Conservation (phyloP, 2,797 vertebrate genomes). For the Heteromormyrus szaboi region DNA sequence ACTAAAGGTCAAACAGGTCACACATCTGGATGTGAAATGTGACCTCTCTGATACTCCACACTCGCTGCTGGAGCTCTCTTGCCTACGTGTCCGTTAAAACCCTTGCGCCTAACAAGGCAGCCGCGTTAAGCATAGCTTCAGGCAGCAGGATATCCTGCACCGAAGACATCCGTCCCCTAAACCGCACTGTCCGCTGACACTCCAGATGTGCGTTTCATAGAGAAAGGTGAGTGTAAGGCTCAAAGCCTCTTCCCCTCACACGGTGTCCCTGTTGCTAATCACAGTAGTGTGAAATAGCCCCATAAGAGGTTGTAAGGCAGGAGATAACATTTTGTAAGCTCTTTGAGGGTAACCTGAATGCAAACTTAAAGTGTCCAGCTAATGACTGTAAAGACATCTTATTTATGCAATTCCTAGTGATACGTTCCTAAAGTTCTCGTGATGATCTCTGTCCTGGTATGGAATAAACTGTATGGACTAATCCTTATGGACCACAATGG, state of each 20-base stretch:
- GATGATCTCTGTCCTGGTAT: neutral
- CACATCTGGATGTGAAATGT: slow-evolving; percentile 74
- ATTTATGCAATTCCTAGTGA: neutral
- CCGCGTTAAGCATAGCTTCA: slow-evolving; percentile 30
- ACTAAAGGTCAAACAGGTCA: slow-evolving; percentile 56
- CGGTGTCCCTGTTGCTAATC: neutral
- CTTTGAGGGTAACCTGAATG: neutral
- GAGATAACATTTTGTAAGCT: neutral
- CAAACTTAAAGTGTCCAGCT: neutral
- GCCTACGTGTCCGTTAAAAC: slow-evolving; percentile 65
- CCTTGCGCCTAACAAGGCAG: slow-evolving; percentile 61
- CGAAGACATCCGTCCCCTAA: neutral
- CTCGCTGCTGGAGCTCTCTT: slow-evolving; percentile 52
- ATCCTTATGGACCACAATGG: neutral
- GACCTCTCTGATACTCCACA: slow-evolving; percentile 66
- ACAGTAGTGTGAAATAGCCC: neutral
- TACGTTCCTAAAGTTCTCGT: neutral
- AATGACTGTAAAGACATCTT: neutral
- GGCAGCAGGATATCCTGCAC: neutral
- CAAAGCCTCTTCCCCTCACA: neutral
- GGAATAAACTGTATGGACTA: neutral
- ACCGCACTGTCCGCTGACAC: neutral
- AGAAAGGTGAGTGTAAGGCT: neutral
- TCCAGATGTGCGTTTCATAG: too few species aligned
- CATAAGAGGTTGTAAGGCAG: neutral